phyloP scores from a whole-genome alignment of 2,888 invertebrate genomes.

The Gari tellinella region DNA sequence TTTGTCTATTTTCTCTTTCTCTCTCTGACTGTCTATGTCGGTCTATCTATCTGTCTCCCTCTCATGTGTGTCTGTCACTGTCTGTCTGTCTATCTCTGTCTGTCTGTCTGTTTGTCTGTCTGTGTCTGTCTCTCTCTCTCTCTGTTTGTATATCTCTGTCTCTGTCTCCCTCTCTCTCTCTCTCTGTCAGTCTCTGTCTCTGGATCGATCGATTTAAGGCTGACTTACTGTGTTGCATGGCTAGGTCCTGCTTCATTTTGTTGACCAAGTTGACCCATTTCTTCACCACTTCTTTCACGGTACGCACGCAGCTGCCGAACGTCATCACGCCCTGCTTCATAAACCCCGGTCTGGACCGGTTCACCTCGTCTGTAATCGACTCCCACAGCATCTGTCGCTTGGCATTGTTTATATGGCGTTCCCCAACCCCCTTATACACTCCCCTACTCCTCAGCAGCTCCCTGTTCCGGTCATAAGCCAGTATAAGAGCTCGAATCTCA shows the following conservation, averaged over 20 bases:
- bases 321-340: background rate
- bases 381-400: conserved; percentile 11
- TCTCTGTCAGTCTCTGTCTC: background rate
- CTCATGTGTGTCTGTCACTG: too few relatives aligned
- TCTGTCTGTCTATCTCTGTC: too few relatives aligned
- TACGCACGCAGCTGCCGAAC: background rate
- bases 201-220: background rate
- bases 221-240: conserved; percentile 6
- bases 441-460: conserved; percentile 12
- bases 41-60: too few relatives aligned
- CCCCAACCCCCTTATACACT: conserved; percentile 1
- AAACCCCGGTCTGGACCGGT: conserved; percentile 2
- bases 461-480: conserved; percentile 9
- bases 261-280: conserved; percentile 33
- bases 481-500: conserved; percentile 19
- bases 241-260: conserved; percentile 22
- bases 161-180: too few relatives aligned
- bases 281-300: conserved; percentile 23
- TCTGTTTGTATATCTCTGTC: too few relatives aligned
- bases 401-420: conserved; percentile 1
- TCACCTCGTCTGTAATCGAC: conserved; percentile 12
- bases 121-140: too few relatives aligned
- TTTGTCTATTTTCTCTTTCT: too few relatives aligned
- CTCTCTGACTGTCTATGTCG: too few relatives aligned
- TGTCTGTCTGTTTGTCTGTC: too few relatives aligned